A percentile compares a stretch with the other conserved stretches of the same genome.
Evolutionary conservation across 2,797 vertebrate genomes (phyloP).

Genomic region (Dallia pectoralis): DNA sequence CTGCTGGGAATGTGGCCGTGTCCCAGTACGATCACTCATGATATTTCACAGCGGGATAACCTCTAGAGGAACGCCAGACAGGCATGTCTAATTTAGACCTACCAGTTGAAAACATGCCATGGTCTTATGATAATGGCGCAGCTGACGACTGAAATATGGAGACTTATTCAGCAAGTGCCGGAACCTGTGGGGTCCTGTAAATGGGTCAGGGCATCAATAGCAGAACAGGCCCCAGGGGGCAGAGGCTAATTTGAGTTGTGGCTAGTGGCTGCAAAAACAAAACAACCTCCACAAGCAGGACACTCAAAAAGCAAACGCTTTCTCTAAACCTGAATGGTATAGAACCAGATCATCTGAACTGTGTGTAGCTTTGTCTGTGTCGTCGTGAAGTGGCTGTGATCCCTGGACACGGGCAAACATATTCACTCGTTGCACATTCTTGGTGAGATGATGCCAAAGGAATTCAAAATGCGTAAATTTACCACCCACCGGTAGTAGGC

Average conservation of each 20-base stretch:
- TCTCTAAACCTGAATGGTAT: not conserved
- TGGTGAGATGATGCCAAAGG: slow-evolving; percentile 16
- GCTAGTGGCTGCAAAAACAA: not conserved
- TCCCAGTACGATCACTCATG: not conserved
- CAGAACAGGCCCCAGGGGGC: not conserved
- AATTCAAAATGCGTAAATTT: slow-evolving; percentile 14
- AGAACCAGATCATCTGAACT: not conserved
- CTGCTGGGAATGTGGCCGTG: not conserved
- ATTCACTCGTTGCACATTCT: slow-evolving; percentile 12
- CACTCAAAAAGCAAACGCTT: not conserved
- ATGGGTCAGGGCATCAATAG: not conserved
- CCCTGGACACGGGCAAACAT: slow-evolving; percentile 6
- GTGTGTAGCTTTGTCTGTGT: not conserved
- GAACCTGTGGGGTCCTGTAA: not conserved
- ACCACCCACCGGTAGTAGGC: slow-evolving; percentile 12
- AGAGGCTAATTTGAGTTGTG: not conserved
- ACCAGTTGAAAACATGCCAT: not conserved
- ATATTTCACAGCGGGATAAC: not conserved
- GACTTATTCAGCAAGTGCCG: not conserved
- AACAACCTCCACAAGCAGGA: not conserved
- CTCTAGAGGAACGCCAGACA: not conserved
- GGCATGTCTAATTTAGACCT: not conserved
- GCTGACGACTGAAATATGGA: not conserved
- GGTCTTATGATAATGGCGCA: not conserved
- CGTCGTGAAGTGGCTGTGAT: not conserved